phyloP scores from a whole-genome alignment of 2,113 vertebrate genomes.

The Vidua chalybeata region DNA sequence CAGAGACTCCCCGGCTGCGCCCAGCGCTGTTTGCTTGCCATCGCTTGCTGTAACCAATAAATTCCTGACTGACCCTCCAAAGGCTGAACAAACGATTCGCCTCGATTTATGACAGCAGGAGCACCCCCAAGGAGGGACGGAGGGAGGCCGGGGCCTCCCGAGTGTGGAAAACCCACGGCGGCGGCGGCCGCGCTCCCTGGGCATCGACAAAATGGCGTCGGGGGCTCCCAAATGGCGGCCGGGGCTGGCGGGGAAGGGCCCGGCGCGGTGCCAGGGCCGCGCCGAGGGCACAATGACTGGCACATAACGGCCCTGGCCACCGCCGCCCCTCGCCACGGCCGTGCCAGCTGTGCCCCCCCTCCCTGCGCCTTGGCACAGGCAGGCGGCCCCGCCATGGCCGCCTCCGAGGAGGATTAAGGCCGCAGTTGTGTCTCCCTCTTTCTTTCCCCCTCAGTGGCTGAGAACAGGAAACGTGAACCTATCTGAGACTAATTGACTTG shows the following conservation, averaged over 20 bases:
- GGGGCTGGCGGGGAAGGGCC: not conserved
- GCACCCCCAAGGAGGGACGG: fast-evolving
- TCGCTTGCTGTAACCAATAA: too few relatives aligned
- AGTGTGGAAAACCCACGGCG: fast-evolving
- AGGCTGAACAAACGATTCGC: too few relatives aligned
- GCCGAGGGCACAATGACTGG: constrained; percentile 53
- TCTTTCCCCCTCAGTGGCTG: constrained; percentile 75
- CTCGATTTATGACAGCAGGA: not conserved
- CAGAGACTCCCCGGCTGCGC: too few relatives aligned
- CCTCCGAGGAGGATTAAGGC: constrained; percentile 67
- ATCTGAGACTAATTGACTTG: constrained; percentile 77
- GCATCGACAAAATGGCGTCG: constrained; percentile 39
- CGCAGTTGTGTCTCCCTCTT: constrained; percentile 62
- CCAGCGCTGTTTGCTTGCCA: too few relatives aligned
- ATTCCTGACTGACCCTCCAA: too few relatives aligned
- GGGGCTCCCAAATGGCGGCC: constrained; percentile 50
- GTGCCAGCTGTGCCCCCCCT: constrained; percentile 66
- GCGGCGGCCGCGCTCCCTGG: fast-evolving
- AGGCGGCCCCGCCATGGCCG: constrained; percentile 50
- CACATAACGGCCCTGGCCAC: constrained; percentile 47
- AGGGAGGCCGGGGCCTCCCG: not conserved
- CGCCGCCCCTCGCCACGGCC: not conserved
- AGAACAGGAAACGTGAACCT: constrained; percentile 74
- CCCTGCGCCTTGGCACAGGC: constrained; percentile 52
- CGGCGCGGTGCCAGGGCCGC: not conserved